phyloP scores from a whole-genome alignment of 2,888 invertebrate genomes.

The Coremacera marginata region DNA sequence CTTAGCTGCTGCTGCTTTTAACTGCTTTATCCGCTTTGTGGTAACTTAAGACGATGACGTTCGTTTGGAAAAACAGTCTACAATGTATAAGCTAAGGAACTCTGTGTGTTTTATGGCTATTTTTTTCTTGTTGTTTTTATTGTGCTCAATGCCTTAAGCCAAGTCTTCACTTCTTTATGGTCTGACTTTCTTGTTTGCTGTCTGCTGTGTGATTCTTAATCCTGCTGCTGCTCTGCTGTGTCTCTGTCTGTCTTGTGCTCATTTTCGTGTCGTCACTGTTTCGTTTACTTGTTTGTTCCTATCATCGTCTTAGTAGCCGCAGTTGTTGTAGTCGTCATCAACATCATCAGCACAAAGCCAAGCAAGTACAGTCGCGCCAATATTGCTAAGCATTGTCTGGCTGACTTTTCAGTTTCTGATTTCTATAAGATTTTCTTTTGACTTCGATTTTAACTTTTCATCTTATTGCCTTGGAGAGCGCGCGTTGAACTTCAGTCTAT shows the following conservation, averaged over 20 bases:
- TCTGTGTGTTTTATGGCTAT: background rate
- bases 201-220: conserved; percentile 15
- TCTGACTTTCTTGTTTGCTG: background rate
- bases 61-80: background rate
- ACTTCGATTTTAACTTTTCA: conserved; percentile 4
- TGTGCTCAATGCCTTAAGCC: background rate
- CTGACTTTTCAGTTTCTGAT: background rate
- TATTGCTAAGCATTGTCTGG: conserved; percentile 18
- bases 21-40: background rate
- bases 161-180: background rate
- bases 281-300: conserved; percentile 49
- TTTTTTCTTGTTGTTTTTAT: background rate
- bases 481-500: background rate
- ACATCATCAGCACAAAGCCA: background rate
- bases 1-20: background rate
- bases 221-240: conserved; percentile 5
- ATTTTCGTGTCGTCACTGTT: conserved; percentile 54
- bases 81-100: background rate
- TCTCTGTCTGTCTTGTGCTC: conserved; percentile 13
- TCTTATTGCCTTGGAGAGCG: background rate
- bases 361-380: conserved; percentile 30
- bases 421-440: conserved; percentile 15
- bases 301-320: conserved; percentile 22
- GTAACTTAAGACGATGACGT: conserved; percentile 9
- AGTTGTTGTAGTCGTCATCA: background rate